Conservation (phyloP, 2,888 invertebrate genomes). For the Lasiommata megera region DNA sequence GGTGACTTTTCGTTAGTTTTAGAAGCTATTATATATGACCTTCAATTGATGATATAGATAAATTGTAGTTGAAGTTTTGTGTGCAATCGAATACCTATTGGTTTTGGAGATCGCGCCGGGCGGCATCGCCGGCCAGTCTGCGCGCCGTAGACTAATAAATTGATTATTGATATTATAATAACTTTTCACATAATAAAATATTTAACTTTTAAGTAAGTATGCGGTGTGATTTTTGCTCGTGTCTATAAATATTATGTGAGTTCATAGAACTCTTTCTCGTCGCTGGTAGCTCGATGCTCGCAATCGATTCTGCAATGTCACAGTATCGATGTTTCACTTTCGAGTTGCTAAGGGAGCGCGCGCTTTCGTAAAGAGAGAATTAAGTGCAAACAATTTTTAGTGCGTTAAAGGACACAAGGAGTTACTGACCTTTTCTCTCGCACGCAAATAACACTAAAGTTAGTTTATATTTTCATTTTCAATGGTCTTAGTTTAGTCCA, state of each 20-base stretch:
- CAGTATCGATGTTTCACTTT: conserved; percentile 3
- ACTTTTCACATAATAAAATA: conserved; percentile 37
- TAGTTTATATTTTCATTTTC: no score
- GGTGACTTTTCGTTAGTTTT: no score
- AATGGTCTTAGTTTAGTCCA: no score
- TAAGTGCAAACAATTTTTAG: no score
- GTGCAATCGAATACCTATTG: not conserved
- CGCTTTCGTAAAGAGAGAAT: not conserved
- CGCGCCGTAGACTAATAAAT: not conserved
- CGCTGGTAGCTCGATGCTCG: conserved; percentile 2
- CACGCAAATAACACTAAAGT: no score
- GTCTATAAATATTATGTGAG: conserved; percentile 28
- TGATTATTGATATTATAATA: conserved; percentile 46
- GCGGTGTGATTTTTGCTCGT: conserved; percentile 25
- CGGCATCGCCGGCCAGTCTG: not conserved
- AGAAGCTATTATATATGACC: no score
- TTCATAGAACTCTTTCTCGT: conserved; percentile 35
- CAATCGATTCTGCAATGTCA: conserved; percentile 13
- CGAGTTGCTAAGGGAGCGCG: not conserved
- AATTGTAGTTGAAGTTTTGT: not conserved
- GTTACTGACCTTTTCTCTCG: no score
- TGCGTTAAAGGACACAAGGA: no score
- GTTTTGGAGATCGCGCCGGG: conserved; percentile 3
- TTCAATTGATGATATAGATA: no score
- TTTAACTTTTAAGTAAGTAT: conserved; percentile 33